A percentile compares a stretch with the other conserved stretches of the same genome.
Evolutionary conservation across 92 coral and sea anemone genomes (phyloP).

Genomic region (Scolanthus callimorphus): DNA sequence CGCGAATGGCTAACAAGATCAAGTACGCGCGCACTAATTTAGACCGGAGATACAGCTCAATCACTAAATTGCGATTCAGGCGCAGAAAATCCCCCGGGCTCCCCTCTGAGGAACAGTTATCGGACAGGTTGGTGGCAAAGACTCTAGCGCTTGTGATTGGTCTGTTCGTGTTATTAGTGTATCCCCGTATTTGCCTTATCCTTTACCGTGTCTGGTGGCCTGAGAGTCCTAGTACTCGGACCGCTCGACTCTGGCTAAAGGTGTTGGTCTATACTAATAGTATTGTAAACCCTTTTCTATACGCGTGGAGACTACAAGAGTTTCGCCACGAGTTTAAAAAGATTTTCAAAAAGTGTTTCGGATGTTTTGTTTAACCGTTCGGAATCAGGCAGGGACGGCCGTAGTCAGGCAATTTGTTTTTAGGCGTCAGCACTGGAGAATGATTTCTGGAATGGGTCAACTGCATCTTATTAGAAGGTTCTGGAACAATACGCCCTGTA

Average conservation of each 20-base stretch:
- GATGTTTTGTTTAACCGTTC: background rate
- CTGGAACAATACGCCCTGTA: too few species aligned
- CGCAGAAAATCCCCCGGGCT: conserved; percentile 1
- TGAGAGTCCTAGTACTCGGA: conserved; percentile 10
- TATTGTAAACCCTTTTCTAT: conserved; percentile 15
- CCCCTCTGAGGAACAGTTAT: background rate
- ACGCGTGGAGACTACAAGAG: conserved; percentile 33
- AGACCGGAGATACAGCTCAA: background rate
- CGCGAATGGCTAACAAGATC: background rate
- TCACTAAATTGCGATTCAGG: background rate
- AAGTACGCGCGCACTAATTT: background rate
- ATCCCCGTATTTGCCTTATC: conserved; percentile 27
- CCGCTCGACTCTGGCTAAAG: conserved; percentile 13
- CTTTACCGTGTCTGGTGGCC: conserved; percentile 16
- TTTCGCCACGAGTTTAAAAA: conserved; percentile 19
- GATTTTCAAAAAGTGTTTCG: background rate
- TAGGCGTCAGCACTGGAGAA: too few species aligned
- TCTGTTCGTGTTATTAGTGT: conserved; percentile 22
- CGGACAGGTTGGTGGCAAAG: conserved; percentile 15
- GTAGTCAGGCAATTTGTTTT: too few species aligned
- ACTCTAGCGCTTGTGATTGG: conserved; percentile 30
- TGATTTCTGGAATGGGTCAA: too few species aligned
- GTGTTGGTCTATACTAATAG: conserved; percentile 15
- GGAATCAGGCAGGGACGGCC: too few species aligned
- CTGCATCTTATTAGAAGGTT: too few species aligned